Base-by-base conservation (phyloP, 2,888 invertebrate genomes). In the Onthophagus sagittarius region DNA sequence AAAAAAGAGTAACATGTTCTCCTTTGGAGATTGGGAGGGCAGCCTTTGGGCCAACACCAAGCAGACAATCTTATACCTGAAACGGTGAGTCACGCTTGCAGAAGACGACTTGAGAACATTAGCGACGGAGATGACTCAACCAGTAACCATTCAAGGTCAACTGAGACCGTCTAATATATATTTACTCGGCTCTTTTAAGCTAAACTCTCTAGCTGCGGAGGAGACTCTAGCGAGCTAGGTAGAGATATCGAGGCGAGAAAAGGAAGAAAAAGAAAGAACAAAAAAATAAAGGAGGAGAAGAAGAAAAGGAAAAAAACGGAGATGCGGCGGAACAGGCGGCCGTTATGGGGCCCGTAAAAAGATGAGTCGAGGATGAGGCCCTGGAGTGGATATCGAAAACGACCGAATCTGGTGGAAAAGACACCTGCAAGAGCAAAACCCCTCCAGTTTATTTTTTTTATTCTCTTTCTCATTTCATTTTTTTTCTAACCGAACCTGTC, bases 101-200 rank as follows among this genome's bases (percentile, higher is more conserved):
- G 62, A 64, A 39, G 74, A 74, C 77, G 78, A 78, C 78, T 72
- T 70, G 75, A 71, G 73, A 75, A 75, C 76, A 72, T 71, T 69
- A 73, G 71, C 75, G 74, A 69, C 75, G 75, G 75, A 77, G 75
- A 72, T 77, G 78, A 78, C 76, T 79, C 79, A 79, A 78, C 76
- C 77, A 80, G 79, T 79, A 81, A 81, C 79, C 82, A 81, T 81
- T 81, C 82, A 82, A 83, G 82, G 81, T 79, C 81, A 82, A 80
- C 80, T 77, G 79, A 79, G 80, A 79, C 79, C 78, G 78, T 81
- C 81, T 81, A 80, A 82, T 77, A 78, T 76, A 79, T 76, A 75
- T 53, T 53, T 53, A 53, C 39, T 53, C 39, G 39, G 9, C 39
- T 53, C 39, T 53, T 53, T 53, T 53, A 53, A 53, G 39, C 39